phyloP scores from a whole-genome alignment of 2,888 invertebrate species.

The Anorthoa munda region DNA sequence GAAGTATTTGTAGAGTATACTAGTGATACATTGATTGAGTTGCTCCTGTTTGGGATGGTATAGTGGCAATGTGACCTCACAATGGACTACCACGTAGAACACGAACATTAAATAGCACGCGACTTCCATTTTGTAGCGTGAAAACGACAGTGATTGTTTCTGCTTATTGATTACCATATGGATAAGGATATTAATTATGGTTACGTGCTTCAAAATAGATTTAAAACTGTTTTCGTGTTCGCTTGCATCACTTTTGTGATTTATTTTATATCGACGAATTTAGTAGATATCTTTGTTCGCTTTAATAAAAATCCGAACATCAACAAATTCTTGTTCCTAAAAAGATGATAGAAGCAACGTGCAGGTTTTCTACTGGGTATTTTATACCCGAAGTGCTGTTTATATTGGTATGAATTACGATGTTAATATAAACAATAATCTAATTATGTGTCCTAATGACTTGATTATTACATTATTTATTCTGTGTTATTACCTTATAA shows the following conservation, averaged over 20 bases:
- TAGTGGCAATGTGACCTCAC: slow-evolving; percentile 23
- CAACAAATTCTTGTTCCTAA: neutral
- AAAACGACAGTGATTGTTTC: slow-evolving; percentile 13
- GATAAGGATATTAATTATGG: slow-evolving; percentile 28
- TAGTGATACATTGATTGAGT: slow-evolving; percentile 43
- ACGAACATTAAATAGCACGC: slow-evolving; percentile 30
- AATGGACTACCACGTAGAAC: slow-evolving; percentile 31
- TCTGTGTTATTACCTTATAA: slow-evolving; percentile 25
- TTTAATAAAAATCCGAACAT: neutral
- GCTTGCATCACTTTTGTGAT: neutral
- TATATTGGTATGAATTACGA: neutral
- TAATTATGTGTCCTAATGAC: slow-evolving; percentile 3
- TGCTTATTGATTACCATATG: slow-evolving; percentile 14
- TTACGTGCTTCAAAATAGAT: slow-evolving; percentile 8
- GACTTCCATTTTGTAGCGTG: slow-evolving; percentile 48
- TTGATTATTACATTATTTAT: slow-evolving; percentile 18
- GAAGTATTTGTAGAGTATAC: slow-evolving; percentile 50
- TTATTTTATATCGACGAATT: slow-evolving; percentile 13
- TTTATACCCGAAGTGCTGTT: neutral
- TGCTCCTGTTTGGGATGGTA: slow-evolving; percentile 4
- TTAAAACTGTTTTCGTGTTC: slow-evolving; percentile 3
- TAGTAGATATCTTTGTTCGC: neutral
- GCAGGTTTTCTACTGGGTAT: neutral
- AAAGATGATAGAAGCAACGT: neutral
- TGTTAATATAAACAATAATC: neutral